Base-by-base conservation (phyloP, 2,797 vertebrate species). In the Sarcoramphus papa region DNA sequence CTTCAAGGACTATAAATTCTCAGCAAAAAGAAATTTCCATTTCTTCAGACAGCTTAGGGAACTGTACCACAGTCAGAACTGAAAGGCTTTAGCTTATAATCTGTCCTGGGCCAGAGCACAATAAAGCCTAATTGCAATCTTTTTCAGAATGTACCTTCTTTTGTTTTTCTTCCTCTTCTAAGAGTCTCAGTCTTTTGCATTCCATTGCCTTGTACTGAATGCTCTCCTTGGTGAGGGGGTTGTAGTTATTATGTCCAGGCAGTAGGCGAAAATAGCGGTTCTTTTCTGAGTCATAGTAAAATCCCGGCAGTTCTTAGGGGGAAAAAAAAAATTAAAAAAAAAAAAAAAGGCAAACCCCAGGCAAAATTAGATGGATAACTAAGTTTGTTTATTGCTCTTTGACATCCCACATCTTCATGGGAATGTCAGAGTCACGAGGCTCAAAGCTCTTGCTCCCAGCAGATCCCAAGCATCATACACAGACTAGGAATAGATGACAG, bases 171-270 rank as follows among this genome's bases (percentile, higher is more conserved):
- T 99, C 99, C 84, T 99, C 99, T 48, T 97, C 97, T 5, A 99
- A 98, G 93, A 99, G 98, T 96, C 90, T 98, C n/a, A 98, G 97
- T 76, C 99, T 98, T 85, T 96, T 98, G 54, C 88, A 97, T 95
- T 99, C 99, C 82, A 98, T 98, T 0, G 98, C 98, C 90, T 98
- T 99, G 85, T 98, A 97, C 85, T 97, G 97, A 95, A 99, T 97
- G 93, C 98, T 97, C 86, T 99, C 99, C 85, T 95, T 98, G 18
- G 99, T 99, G 96, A 99, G 98, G 0, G 99, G 99, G 96, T 99
- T 99, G 94, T 98, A 99, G 97, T 99, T 99, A 96, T 99, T 99
- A 95, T 99, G 99, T 50, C 99, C 99, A 6, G 99, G 99, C 83
- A 99, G 96, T 4, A 99, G 97, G 54, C 99, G 99, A 95, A 99